A percentile compares a stretch with the other conserved stretches of the same genome.
Evolutionary conservation across 1,140 invertebrate genomes (phyloP).

Genomic region (Chymomyza costata): DNA sequence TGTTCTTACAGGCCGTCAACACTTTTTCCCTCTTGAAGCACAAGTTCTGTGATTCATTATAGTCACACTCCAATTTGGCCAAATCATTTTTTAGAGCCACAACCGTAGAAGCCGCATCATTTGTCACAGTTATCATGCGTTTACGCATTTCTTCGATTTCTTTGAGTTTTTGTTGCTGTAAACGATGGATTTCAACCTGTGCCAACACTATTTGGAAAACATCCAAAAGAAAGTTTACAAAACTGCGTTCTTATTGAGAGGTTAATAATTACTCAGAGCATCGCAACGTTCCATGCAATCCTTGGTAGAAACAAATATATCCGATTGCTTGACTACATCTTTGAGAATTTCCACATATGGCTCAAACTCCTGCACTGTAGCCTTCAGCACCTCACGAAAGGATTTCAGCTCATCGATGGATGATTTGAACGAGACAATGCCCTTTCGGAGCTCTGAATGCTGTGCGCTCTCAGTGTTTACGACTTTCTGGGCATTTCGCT

Average conservation of each 20-base stretch:
- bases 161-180: slow-evolving; percentile 56
- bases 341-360: slow-evolving; percentile 66
- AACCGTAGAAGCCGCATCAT: slow-evolving; percentile 60
- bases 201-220: slow-evolving; percentile 47
- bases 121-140: slow-evolving; percentile 64
- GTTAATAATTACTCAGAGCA: slow-evolving; percentile 39
- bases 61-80: slow-evolving; percentile 50
- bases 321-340: slow-evolving; percentile 55
- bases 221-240: not conserved
- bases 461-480: slow-evolving; percentile 35
- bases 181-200: slow-evolving; percentile 57
- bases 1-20: slow-evolving; percentile 48
- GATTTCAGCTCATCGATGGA: slow-evolving; percentile 51
- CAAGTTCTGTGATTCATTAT: slow-evolving; percentile 43
- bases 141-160: slow-evolving; percentile 67
- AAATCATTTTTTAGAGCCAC: slow-evolving; percentile 71
- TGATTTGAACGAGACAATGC: slow-evolving; percentile 40
- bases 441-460: slow-evolving; percentile 50
- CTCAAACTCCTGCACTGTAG: slow-evolving; percentile 59
- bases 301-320: slow-evolving; percentile 54
- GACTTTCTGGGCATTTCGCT: slow-evolving; percentile 46
- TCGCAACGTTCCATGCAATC: slow-evolving; percentile 66
- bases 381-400: slow-evolving; percentile 57
- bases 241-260: not conserved
- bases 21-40: slow-evolving; percentile 66